Evolutionary conservation across 2,113 vertebrate genomes (phyloP).

Genomic region (Nymphicus hollandicus): DNA sequence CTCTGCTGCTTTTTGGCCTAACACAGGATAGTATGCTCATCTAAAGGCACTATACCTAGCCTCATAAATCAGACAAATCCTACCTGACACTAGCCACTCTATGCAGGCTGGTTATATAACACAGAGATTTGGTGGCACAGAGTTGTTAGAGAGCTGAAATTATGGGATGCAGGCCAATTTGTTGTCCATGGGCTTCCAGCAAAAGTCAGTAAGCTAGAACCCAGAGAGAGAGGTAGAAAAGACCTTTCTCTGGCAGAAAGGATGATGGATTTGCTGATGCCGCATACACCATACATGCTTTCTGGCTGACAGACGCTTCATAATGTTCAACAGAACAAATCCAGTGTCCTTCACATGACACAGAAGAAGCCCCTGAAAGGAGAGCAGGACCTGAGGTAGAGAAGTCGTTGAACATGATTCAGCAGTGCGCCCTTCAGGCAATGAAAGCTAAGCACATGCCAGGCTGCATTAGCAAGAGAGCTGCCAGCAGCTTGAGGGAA

Average conservation of each 20-base stretch:
- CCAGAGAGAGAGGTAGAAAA: neutral
- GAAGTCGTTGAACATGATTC: neutral
- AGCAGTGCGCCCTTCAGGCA: conserved; percentile 61
- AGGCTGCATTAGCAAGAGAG: neutral
- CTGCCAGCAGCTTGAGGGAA: neutral
- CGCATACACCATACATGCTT: neutral
- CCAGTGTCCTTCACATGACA: neutral
- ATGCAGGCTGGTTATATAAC: neutral
- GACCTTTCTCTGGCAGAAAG: neutral
- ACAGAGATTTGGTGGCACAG: neutral
- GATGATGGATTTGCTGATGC: neutral
- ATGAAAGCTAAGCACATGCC: neutral
- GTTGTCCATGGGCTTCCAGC: neutral
- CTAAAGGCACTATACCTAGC: neutral
- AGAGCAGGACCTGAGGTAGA: neutral
- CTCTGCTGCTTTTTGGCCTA: neutral
- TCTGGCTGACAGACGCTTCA: neutral
- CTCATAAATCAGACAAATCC: neutral
- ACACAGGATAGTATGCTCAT: neutral
- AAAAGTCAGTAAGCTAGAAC: neutral
- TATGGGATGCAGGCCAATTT: neutral
- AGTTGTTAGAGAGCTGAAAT: neutral
- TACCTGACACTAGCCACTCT: neutral
- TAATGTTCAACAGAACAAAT: neutral
- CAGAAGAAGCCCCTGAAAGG: neutral